Percentiles rank a stretch among this genome's conserved stretches.
Evolutionary conservation across 2,888 invertebrate species (phyloP).

Genomic region (Drosophila tanythrix): DNA sequence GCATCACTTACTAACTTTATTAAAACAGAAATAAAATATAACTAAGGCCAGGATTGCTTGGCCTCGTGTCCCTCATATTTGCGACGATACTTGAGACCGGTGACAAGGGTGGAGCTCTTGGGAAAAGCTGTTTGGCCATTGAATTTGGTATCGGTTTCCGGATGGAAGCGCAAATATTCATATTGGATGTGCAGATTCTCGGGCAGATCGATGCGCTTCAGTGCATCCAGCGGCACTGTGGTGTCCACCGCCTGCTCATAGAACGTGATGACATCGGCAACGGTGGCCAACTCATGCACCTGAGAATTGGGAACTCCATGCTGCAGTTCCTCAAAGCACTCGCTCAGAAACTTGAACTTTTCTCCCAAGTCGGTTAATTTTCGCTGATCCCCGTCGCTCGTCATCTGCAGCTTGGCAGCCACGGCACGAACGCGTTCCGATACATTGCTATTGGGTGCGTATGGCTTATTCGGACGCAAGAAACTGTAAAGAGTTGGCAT

Average conservation of each 20-base stretch:
- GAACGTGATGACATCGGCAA: conserved; percentile 90
- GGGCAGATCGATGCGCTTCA: conserved; percentile 91
- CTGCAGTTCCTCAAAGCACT: conserved; percentile 89
- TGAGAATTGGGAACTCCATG: conserved; percentile 93
- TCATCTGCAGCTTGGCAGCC: conserved; percentile 86
- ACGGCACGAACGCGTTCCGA: conserved; percentile 87
- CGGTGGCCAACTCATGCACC: conserved; percentile 90
- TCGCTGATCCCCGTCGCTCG: conserved; percentile 82
- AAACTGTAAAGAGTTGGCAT: conserved; percentile 87
- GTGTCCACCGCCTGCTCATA: conserved; percentile 90
- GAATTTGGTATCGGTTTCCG: conserved; percentile 90
- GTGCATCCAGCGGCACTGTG: conserved; percentile 90
- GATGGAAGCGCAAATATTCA: conserved; percentile 93
- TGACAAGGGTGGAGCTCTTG: conserved; percentile 92
- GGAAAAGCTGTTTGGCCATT: conserved; percentile 94
- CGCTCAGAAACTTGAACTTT: conserved; percentile 90
- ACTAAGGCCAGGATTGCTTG: conserved; percentile 87
- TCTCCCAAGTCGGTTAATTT: conserved; percentile 68
- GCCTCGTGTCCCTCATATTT: conserved; percentile 91
- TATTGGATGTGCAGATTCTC: conserved; percentile 94
- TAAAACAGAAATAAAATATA: conserved; percentile 10
- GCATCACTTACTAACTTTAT: conserved; percentile 81
- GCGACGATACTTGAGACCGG: conserved; percentile 91
- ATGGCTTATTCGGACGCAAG: conserved; percentile 90
- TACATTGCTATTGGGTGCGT: conserved; percentile 90